These are phyloP conservation scores for Liopterus haemorrhoidalis DNA, from an alignment of 2,888 invertebrate species.

Conservation along the genomic window DNA sequence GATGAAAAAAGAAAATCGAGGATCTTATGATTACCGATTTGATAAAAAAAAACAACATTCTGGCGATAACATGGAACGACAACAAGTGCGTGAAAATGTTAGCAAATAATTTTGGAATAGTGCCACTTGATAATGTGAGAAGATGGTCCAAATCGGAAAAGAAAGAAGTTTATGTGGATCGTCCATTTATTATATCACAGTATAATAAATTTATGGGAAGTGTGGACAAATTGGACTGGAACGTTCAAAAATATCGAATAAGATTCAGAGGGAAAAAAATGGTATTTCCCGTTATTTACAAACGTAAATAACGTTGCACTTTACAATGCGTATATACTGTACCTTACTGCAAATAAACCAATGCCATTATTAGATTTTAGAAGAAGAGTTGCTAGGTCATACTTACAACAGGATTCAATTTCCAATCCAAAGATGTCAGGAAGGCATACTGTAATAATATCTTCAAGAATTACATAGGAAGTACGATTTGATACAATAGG, in stretches of 20 bases:
- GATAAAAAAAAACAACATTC: conserved; percentile 11
- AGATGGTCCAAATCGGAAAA: conserved; percentile 10
- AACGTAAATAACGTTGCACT: not conserved
- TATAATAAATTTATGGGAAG: conserved; percentile 17
- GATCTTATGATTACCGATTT: conserved; percentile 8
- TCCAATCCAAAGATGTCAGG: conserved; percentile 10
- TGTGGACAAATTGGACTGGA: conserved; percentile 16
- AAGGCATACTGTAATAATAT: no score
- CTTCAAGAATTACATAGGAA: no score
- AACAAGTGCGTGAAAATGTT: conserved; percentile 14
- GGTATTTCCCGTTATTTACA: conserved; percentile 6
- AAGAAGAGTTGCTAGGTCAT: conserved; percentile 9
- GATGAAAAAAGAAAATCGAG: conserved; percentile 11
- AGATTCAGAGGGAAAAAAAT: conserved; percentile 14
- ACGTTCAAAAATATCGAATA: conserved; percentile 14
- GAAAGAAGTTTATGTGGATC: conserved; percentile 9
- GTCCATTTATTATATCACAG: conserved; percentile 3
- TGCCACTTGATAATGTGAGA: conserved; percentile 4
- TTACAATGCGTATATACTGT: conserved; percentile 9
- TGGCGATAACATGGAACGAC: conserved; percentile 11
- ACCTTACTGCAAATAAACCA: conserved; percentile 1
- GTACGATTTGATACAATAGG: no score
- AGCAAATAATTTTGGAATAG: conserved; percentile 7
- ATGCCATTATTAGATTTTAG: conserved; percentile 14
- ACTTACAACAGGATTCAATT: conserved; percentile 10